A percentile compares a stretch with the other conserved stretches of the same genome.
These are phyloP conservation scores for Apodemia zela DNA, from an alignment of 2,888 invertebrate species.

Conservation along the genomic window DNA sequence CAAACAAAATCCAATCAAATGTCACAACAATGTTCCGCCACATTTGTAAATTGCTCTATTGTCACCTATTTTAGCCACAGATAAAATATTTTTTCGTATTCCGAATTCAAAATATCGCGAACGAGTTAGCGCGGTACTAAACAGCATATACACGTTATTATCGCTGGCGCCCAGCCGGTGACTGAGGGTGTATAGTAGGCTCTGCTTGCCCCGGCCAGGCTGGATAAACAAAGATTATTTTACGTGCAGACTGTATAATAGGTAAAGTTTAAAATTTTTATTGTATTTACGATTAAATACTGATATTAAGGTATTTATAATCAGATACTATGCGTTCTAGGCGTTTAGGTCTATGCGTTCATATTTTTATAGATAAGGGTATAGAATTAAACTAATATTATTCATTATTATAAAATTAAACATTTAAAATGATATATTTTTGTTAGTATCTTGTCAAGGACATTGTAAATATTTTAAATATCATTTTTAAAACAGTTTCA, in stretches of 20 bases:
- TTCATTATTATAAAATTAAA: too few relatives aligned
- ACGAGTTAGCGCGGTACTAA: conserved; percentile 28
- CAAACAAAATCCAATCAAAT: conserved; percentile 18
- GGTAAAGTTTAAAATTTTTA: neutral
- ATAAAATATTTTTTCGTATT: conserved; percentile 36
- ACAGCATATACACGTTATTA: conserved; percentile 28
- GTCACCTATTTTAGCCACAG: conserved; percentile 14
- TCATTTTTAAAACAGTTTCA: too few relatives aligned
- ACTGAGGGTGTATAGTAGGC: conserved; percentile 69
- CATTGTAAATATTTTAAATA: too few relatives aligned
- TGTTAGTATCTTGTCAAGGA: too few relatives aligned
- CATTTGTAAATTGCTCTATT: conserved; percentile 21
- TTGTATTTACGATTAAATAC: too few relatives aligned
- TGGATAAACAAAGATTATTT: conserved; percentile 54
- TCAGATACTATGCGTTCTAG: too few relatives aligned
- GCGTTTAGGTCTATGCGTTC: too few relatives aligned
- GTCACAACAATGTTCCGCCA: conserved; percentile 19
- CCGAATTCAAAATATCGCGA: conserved; percentile 50
- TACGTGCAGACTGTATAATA: conserved; percentile 25
- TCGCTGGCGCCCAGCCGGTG: conserved; percentile 49
- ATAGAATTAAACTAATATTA: too few relatives aligned
- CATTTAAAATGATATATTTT: too few relatives aligned
- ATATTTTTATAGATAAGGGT: too few relatives aligned
- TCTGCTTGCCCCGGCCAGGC: conserved; percentile 69
- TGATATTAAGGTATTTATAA: too few relatives aligned